Evolutionary conservation across 2,113 vertebrate genomes (phyloP).

Genomic region (Malurus melanocephalus): DNA sequence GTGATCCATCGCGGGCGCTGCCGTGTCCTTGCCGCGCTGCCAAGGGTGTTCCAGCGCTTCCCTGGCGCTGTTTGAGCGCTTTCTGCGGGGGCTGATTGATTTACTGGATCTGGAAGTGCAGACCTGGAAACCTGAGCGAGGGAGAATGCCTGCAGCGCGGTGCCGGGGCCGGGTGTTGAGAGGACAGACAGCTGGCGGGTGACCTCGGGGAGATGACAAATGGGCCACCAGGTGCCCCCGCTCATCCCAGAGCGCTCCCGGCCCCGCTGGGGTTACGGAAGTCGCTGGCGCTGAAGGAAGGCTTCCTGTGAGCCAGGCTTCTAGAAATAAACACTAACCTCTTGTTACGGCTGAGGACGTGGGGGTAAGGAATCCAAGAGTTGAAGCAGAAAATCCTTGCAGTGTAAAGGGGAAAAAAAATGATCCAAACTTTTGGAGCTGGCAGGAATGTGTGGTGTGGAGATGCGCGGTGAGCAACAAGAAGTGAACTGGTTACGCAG

Average conservation of each 20-base stretch:
- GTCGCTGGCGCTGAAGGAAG: constrained; percentile 69
- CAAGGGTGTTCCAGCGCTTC: background rate
- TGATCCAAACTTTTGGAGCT: background rate
- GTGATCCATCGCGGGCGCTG: constrained; percentile 5
- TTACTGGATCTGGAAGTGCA: constrained; percentile 64
- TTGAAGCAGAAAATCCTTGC: background rate
- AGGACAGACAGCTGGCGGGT: constrained; percentile 83
- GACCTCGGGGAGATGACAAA: constrained; percentile 83
- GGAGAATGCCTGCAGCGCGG: constrained; percentile 69
- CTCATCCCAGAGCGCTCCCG: constrained; percentile 49
- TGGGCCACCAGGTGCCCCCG: constrained; percentile 79
- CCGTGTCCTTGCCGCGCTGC: constrained; percentile 23
- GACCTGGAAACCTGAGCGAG: constrained; percentile 70
- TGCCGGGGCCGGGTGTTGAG: constrained; percentile 75
- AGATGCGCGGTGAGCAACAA: background rate
- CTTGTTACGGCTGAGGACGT: background rate
- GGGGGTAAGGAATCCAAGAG: background rate
- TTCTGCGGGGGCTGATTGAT: constrained; percentile 52
- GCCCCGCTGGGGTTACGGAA: constrained; percentile 48
- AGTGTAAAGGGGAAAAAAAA: background rate
- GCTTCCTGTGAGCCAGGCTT: constrained; percentile 68
- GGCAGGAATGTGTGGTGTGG: background rate
- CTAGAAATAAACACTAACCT: constrained; percentile 61
- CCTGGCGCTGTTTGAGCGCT: constrained; percentile 12
- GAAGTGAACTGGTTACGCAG: background rate